phyloP scores from a whole-genome alignment of 2,113 vertebrate genomes.

The Amazona guildingii region DNA sequence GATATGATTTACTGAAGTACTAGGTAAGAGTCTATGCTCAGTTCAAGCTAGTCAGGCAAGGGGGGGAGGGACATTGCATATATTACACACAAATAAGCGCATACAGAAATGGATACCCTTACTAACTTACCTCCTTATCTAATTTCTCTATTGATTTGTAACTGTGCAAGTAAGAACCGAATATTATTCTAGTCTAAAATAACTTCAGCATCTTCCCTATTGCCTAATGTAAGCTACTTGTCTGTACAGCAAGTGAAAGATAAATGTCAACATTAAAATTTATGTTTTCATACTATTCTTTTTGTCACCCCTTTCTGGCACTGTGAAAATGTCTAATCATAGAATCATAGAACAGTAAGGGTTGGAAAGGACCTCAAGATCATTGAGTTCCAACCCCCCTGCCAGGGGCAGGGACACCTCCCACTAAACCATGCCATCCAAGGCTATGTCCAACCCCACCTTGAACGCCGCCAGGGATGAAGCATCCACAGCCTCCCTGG shows the following conservation, averaged over 20 bases:
- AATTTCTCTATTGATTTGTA: background rate
- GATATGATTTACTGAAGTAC: background rate
- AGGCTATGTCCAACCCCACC: no score
- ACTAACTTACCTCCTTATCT: background rate
- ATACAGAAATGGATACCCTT: background rate
- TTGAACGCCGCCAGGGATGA: no score
- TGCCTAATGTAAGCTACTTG: background rate
- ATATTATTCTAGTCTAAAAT: background rate
- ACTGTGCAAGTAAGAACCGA: background rate
- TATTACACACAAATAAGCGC: background rate
- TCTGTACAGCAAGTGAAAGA: background rate
- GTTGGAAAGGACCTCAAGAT: no score
- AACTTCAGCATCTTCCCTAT: background rate
- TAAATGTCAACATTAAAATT: background rate
- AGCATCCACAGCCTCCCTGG: no score
- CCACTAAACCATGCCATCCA: no score
- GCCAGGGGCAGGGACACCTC: no score
- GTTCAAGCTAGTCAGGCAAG: background rate
- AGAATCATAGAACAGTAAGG: no score
- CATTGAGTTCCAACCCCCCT: no score
- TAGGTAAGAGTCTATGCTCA: background rate
- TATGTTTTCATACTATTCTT: background rate
- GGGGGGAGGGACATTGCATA: background rate
- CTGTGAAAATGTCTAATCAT: background rate
- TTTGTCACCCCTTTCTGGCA: background rate